Percentiles rank a stretch among this genome's conserved stretches.
Conservation (phyloP, 2,888 invertebrate species). For the Andrena flavipes region DNA sequence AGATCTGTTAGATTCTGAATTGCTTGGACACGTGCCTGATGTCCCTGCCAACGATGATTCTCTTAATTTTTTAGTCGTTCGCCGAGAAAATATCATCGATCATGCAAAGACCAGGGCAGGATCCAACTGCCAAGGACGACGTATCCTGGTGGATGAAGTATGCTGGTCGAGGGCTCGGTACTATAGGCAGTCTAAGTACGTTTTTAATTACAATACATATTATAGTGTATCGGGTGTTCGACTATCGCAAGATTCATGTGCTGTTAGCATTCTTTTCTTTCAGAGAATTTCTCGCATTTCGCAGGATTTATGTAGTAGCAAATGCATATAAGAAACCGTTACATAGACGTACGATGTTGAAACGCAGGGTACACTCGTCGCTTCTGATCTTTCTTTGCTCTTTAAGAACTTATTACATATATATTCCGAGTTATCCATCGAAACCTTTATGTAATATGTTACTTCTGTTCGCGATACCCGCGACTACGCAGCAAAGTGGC, state of each 20-base stretch:
- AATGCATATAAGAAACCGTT: background rate
- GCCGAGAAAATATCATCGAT: conserved; percentile 92
- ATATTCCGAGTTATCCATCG: background rate
- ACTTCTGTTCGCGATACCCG: background rate
- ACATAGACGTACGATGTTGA: background rate
- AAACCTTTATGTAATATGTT: background rate
- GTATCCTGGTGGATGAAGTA: conserved; percentile 96
- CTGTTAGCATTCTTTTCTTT: background rate
- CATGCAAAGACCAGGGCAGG: conserved; percentile 93
- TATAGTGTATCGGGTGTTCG: background rate
- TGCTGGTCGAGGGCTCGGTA: conserved; percentile 93
- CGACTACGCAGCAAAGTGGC: background rate
- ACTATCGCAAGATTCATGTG: background rate
- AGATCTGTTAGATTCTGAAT: background rate
- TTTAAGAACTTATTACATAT: background rate
- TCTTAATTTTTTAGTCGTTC: conserved; percentile 87
- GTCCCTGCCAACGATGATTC: background rate
- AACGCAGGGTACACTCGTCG: background rate
- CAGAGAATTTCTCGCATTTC: conserved; percentile 6
- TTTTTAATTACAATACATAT: conserved; percentile 69
- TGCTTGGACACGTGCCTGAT: no score
- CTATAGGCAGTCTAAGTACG: conserved; percentile 94
- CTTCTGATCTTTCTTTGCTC: background rate
- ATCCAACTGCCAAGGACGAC: conserved; percentile 92
- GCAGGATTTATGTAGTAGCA: background rate